Percentiles rank a stretch among this genome's conserved stretches.
These are phyloP conservation scores for Clitarchus hookeri DNA, from an alignment of 2,888 invertebrate genomes.

Conservation along the genomic window DNA sequence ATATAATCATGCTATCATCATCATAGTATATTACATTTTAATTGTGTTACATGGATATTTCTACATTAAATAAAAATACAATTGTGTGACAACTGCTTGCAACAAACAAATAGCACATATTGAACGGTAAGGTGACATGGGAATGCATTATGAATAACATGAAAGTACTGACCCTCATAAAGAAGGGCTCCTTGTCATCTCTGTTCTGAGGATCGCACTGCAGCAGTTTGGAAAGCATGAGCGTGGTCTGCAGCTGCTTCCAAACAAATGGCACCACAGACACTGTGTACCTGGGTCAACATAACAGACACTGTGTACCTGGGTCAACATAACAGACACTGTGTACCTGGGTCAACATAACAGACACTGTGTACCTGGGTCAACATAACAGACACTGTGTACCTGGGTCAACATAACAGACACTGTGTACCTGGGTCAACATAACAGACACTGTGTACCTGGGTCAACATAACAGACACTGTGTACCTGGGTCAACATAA, in stretches of 20 bases:
- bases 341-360: constrained; percentile 60
- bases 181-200: constrained; percentile 66
- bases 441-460: constrained; percentile 73
- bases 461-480: constrained; percentile 40
- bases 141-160: not conserved
- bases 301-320: constrained; percentile 52
- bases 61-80: too few relatives aligned
- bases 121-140: too few relatives aligned
- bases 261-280: constrained; percentile 76
- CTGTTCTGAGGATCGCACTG: constrained; percentile 68
- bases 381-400: constrained; percentile 73
- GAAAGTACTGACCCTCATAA: constrained; percentile 64
- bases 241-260: constrained; percentile 75
- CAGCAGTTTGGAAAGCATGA: constrained; percentile 65
- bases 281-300: constrained; percentile 63
- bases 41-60: too few relatives aligned
- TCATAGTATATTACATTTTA: too few relatives aligned
- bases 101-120: too few relatives aligned
- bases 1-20: too few relatives aligned
- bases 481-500: too few relatives aligned
- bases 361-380: not conserved
- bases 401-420: constrained; percentile 53
- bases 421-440: too few relatives aligned
- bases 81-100: too few relatives aligned
- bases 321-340: constrained; percentile 60